Conservation (phyloP, 92 coral and sea anemone species). For the Isaurus tuberculatus region DNA sequence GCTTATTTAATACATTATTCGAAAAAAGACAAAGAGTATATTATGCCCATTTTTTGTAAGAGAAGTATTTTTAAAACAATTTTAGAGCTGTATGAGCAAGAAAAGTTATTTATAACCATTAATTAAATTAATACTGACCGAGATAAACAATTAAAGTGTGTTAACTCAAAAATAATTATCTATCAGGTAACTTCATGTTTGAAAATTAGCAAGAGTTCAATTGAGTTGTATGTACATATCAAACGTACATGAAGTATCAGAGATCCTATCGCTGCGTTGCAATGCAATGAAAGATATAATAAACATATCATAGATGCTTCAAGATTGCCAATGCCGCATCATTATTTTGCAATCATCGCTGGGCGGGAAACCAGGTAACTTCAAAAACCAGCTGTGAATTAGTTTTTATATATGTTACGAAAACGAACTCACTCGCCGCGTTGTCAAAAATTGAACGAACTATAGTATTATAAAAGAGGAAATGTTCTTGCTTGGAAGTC, state of each 20-base stretch:
- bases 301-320: background rate
- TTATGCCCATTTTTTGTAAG: too few species aligned
- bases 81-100: background rate
- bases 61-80: too few species aligned
- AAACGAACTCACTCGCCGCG: background rate
- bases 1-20: background rate
- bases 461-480: too few species aligned
- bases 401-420: background rate
- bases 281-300: background rate
- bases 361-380: background rate
- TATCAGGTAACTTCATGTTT: background rate
- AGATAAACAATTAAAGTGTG: background rate
- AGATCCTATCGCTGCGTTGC: background rate
- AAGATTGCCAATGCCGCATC: background rate
- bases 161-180: background rate
- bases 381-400: background rate
- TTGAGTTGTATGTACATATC: background rate
- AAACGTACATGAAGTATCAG: background rate
- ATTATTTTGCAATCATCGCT: background rate
- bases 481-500: too few species aligned
- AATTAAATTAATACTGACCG: background rate
- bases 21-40: too few species aligned
- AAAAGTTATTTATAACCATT: background rate
- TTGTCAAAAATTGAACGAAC: background rate
- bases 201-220: background rate